These are phyloP conservation scores for Hylomyscus alleni DNA, from an alignment of 2,797 vertebrate species.

Conservation along the genomic window DNA sequence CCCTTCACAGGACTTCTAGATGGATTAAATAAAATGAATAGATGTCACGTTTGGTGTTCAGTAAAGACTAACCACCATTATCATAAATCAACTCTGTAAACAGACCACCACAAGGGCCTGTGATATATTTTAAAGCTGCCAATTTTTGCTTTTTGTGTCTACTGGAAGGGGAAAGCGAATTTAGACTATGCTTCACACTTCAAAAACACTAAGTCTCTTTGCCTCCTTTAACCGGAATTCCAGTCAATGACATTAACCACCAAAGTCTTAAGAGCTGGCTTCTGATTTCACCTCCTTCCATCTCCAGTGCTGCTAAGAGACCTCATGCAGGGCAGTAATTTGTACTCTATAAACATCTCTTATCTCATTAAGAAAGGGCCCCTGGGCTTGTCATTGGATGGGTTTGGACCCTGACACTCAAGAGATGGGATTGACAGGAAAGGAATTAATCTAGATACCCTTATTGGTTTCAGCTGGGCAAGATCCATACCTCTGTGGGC, in stretches of 20 bases:
- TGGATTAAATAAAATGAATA: slow-evolving; percentile 51
- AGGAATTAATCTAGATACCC: slow-evolving; percentile 62
- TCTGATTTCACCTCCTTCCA: slow-evolving; percentile 64
- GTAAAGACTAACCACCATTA: slow-evolving; percentile 62
- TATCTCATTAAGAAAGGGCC: slow-evolving; percentile 75
- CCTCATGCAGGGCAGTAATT: slow-evolving; percentile 52
- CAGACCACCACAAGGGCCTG: slow-evolving; percentile 36
- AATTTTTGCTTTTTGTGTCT: slow-evolving; percentile 69
- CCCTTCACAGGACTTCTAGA: background rate
- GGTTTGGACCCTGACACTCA: slow-evolving; percentile 66
- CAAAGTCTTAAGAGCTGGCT: slow-evolving; percentile 67
- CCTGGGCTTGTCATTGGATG: slow-evolving; percentile 59
- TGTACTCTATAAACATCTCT: slow-evolving; percentile 62
- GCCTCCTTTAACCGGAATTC: slow-evolving; percentile 55
- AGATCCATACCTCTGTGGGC: slow-evolving; percentile 35
- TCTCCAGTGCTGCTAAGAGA: slow-evolving; percentile 38
- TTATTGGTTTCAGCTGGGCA: slow-evolving; percentile 40
- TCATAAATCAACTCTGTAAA: slow-evolving; percentile 60
- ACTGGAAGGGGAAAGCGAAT: slow-evolving; percentile 40
- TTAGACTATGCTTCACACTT: background rate
- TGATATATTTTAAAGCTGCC: slow-evolving; percentile 51
- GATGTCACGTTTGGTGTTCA: background rate
- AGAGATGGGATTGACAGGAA: slow-evolving; percentile 28
- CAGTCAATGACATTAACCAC: slow-evolving; percentile 71
- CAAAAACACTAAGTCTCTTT: slow-evolving; percentile 65